These are phyloP conservation scores for Nylanderia fulva DNA, from an alignment of 1,140 invertebrate species.

Conservation along the genomic window DNA sequence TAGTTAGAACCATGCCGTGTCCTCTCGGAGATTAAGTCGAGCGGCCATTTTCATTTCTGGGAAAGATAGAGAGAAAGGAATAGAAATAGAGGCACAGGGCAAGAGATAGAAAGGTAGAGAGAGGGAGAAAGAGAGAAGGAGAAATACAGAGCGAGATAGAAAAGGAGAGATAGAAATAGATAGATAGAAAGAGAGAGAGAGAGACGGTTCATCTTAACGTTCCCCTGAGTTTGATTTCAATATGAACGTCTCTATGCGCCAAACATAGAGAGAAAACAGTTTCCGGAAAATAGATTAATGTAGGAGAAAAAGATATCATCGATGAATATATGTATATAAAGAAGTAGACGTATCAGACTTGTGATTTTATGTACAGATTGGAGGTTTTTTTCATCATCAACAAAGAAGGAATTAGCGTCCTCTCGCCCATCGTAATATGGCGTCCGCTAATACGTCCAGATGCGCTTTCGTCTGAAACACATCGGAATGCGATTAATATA, in stretches of 20 bases:
- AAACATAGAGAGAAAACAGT: constrained; percentile 54
- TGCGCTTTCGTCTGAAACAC: constrained; percentile 96
- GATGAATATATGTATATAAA: constrained; percentile 69
- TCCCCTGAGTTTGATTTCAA: constrained; percentile 75
- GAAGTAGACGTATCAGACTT: constrained; percentile 73
- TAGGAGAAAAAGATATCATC: constrained; percentile 66
- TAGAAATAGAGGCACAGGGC: neutral
- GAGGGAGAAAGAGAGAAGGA: neutral
- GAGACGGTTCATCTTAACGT: constrained; percentile 72
- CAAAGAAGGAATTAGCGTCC: constrained; percentile 89
- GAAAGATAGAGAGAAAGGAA: neutral
- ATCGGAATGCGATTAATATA: constrained; percentile 40
- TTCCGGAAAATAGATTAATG: constrained; percentile 63
- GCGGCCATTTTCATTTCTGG: constrained; percentile 41
- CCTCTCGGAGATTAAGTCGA: constrained; percentile 50
- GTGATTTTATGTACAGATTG: constrained; percentile 72
- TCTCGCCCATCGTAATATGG: constrained; percentile 95
- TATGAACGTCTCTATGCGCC: constrained; percentile 60
- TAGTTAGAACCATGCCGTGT: constrained; percentile 37
- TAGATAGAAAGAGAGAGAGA: constrained; percentile 39
- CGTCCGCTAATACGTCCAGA: constrained; percentile 96
- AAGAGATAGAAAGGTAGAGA: neutral
- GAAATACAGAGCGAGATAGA: neutral
- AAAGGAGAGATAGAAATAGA: neutral
- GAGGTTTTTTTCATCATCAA: constrained; percentile 73